phyloP scores from a whole-genome alignment of 2,797 vertebrate genomes.

The Anniella stebbinsi region DNA sequence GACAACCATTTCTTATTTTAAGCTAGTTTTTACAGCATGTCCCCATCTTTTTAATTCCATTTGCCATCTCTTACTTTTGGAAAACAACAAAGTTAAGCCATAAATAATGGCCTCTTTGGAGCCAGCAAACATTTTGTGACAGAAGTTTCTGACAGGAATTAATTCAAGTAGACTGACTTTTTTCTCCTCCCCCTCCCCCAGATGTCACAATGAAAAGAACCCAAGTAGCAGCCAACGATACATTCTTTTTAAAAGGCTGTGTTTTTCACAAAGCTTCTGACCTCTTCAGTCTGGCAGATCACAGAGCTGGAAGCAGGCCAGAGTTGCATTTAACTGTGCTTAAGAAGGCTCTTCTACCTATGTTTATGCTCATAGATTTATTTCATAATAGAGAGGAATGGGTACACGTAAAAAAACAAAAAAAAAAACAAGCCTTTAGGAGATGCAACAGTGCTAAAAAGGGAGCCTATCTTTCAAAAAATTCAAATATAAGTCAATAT shows the following conservation, averaged over 20 bases:
- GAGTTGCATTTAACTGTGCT: background rate
- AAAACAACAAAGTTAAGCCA: background rate
- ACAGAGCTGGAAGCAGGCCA: background rate
- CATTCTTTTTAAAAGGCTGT: background rate
- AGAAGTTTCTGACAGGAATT: background rate
- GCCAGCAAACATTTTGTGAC: background rate
- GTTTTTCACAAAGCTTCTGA: background rate
- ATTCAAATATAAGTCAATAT: background rate
- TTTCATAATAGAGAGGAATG: background rate
- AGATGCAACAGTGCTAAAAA: background rate
- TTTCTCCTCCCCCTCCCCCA: background rate
- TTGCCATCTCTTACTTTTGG: background rate
- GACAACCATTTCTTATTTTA: background rate
- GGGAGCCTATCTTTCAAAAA: background rate
- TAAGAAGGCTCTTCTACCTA: background rate
- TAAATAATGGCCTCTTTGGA: background rate
- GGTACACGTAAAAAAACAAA: background rate
- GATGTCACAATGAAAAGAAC: conserved; percentile 4
- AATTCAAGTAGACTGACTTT: background rate
- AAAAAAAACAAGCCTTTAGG: background rate
- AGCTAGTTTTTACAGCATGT: background rate
- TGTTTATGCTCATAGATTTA: background rate
- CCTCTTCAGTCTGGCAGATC: background rate
- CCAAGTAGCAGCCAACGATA: background rate
- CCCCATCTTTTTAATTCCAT: background rate